Evolutionary conservation across 2,113 vertebrate genomes (phyloP), one percentile per base, ranked within the genome.

Genomic region (Lates calcarifer): DNA sequence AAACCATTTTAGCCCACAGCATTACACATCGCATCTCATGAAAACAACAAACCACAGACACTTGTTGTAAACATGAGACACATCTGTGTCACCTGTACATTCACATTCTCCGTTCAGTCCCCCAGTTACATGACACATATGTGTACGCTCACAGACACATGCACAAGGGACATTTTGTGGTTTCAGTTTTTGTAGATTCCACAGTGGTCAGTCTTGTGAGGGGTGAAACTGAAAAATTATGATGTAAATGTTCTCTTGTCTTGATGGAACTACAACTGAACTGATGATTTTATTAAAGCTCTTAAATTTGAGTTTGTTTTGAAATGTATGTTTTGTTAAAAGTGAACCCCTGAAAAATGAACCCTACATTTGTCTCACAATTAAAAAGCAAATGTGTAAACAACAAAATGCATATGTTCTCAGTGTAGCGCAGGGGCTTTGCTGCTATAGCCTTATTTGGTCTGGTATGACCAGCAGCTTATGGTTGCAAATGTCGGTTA

Each of bases 31-130:
- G 37, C 14, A 7, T 41, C 15, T 17, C 22, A 3, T n/a, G 13
- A 43, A 67, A 35, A 72, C 28, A 68, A 39, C 26, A 65, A 80
- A 75, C 77, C 64, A 71, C 76, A 84, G 28, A 26, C 20, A 47
- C 13, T 66, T 64, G 5, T 47, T 69, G 65, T 76, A 39, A 71
- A 73, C 33, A 77, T 6, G 3, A 57, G 18, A 61, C 35, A 60
- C 61, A 67, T 43, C 12, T 35, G 28, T 70, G 64, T 84, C 28
- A 24, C 22, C 15, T 60, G 57, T 43, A 56, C 39, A 29, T 45
- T 47, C 20, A 26, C 14, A 26, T 20, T 41, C 51, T 26, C 11
- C 5, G 0, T 29, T 57, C 24, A 58, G 33, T 33, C 2, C 37
- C 56, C 15, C 29, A 3, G 7, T 10, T 35, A 20, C 62, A 72